These are phyloP conservation scores for Lissonota sp. DNA, from an alignment of 2,888 invertebrate species.

Conservation along the genomic window DNA sequence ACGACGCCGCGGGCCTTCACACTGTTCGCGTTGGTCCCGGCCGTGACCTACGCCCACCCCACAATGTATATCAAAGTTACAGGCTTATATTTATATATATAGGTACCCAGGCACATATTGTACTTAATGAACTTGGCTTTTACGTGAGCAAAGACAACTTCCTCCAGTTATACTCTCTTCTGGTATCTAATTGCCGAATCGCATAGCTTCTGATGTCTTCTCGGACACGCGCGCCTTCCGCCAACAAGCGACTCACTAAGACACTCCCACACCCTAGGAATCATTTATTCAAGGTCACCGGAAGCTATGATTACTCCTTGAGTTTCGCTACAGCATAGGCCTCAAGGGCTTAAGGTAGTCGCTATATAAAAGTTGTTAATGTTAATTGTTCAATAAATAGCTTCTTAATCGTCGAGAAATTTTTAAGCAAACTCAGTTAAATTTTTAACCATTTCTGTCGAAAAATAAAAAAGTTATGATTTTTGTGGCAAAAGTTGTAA, in stretches of 20 bases:
- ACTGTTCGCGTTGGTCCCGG: conserved; percentile 60
- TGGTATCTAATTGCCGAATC: background rate
- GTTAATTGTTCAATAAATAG: too few species aligned
- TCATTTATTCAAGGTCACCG: too few species aligned
- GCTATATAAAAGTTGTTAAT: too few species aligned
- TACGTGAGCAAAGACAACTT: conserved; percentile 35
- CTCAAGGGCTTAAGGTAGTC: too few species aligned
- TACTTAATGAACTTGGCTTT: conserved; percentile 7
- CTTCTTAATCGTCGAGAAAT: too few species aligned
- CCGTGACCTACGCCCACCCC: conserved; percentile 76
- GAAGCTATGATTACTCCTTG: too few species aligned
- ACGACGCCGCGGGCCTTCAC: conserved; percentile 53
- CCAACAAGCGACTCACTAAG: background rate
- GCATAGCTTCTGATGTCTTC: conserved; percentile 17
- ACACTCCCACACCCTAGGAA: background rate
- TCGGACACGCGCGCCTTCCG: background rate
- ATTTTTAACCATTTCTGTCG: too few species aligned
- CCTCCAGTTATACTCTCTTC: conserved; percentile 31
- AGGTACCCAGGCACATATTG: background rate
- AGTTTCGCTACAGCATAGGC: too few species aligned
- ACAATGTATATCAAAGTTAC: conserved; percentile 10
- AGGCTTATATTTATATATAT: conserved; percentile 3
- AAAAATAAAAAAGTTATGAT: too few species aligned
- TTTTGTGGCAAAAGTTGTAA: too few species aligned
- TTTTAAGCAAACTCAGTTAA: too few species aligned